Evolutionary conservation across 2,113 vertebrate genomes (phyloP).

Genomic region (Hyperopisus bebe): DNA sequence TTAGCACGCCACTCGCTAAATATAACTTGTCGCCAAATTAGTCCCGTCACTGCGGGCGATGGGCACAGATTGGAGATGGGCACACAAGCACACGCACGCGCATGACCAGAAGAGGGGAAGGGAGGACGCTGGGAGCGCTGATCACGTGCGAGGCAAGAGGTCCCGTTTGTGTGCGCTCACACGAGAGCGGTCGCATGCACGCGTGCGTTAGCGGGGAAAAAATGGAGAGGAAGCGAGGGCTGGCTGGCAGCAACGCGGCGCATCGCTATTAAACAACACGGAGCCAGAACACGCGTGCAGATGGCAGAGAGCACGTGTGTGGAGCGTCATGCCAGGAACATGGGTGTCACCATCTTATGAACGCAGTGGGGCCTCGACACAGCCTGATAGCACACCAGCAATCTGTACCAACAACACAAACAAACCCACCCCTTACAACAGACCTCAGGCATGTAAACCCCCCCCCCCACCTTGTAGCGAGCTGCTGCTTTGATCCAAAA

Average conservation of each 20-base stretch:
- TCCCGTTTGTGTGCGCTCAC: background rate
- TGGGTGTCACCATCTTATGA: background rate
- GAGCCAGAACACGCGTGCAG: background rate
- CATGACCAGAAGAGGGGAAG: background rate
- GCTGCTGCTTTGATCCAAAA: background rate
- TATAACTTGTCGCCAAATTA: slow-evolving; percentile 35
- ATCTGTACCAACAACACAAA: background rate
- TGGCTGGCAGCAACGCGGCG: background rate
- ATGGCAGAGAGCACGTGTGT: background rate
- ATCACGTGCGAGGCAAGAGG: background rate
- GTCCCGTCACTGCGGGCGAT: slow-evolving; percentile 13
- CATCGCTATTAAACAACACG: background rate
- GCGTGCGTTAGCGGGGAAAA: background rate
- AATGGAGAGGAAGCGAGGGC: background rate
- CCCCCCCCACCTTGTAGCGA: background rate
- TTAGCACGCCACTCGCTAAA: slow-evolving; percentile 33
- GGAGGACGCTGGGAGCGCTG: background rate
- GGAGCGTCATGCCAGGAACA: background rate
- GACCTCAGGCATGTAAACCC: background rate
- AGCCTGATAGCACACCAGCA: background rate
- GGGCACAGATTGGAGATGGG: background rate
- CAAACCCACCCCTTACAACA: background rate
- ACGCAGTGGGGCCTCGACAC: background rate
- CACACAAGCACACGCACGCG: background rate
- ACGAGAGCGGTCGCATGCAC: background rate